Conservation (phyloP, 2,888 invertebrate species). For the Lasioglossum leucozonium region DNA sequence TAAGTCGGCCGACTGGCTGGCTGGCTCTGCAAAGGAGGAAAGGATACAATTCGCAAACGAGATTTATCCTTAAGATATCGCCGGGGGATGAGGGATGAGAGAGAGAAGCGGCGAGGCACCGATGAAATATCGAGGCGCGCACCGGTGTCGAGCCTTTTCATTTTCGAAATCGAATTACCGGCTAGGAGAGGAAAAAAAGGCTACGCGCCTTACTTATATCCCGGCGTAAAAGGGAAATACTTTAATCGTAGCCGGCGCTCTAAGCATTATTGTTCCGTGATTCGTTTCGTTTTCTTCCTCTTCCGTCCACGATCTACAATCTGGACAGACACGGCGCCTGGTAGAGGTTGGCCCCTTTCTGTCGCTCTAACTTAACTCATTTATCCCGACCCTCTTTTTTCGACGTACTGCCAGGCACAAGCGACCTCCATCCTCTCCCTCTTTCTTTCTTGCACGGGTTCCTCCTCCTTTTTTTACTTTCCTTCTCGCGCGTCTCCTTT, state of each 20-base stretch:
- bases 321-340: conserved; percentile 70
- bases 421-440: conserved; percentile 24
- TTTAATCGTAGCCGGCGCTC: conserved; percentile 58
- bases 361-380: conserved; percentile 70
- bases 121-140: conserved; percentile 38
- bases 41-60: conserved; percentile 59
- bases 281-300: conserved; percentile 55
- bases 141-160: conserved; percentile 54
- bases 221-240: conserved; percentile 58
- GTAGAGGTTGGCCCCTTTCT: conserved; percentile 61
- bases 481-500: background rate
- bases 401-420: conserved; percentile 71
- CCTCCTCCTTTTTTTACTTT: background rate
- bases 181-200: conserved; percentile 21
- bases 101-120: background rate
- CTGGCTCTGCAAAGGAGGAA: background rate
- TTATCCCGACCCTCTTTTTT: conserved; percentile 74
- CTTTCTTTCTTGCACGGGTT: background rate
- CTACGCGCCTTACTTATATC: conserved; percentile 47
- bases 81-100: background rate
- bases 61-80: conserved; percentile 49
- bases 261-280: conserved; percentile 65
- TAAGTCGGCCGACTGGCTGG: background rate
- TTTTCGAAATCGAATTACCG: conserved; percentile 64
- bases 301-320: conserved; percentile 55